A percentile compares a stretch with the other conserved stretches of the same genome.
These are phyloP conservation scores for Mellilla xanthometata DNA, from an alignment of 2,888 invertebrate species.

Conservation along the genomic window DNA sequence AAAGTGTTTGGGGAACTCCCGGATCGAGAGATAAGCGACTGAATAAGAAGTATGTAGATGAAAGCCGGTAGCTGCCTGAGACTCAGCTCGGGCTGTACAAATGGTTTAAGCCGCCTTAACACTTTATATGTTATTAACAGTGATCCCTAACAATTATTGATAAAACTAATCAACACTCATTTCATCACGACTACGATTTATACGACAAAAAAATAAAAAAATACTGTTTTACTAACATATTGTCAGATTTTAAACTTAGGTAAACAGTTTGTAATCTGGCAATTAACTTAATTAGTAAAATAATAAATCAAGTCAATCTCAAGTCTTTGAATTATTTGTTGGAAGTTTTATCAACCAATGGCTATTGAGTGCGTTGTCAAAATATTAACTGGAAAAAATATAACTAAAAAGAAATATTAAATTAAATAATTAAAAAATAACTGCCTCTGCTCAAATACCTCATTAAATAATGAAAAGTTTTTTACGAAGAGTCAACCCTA, in stretches of 20 bases:
- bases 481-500: conserved; percentile 34
- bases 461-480: conserved; percentile 49
- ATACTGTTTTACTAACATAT: too few species aligned
- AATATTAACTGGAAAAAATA: conserved; percentile 23
- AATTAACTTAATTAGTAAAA: too few species aligned
- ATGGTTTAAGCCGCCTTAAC: conserved; percentile 80
- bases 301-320: too few species aligned
- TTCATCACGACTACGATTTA: too few species aligned
- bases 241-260: too few species aligned
- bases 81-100: conserved; percentile 75
- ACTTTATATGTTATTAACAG: conserved; percentile 71
- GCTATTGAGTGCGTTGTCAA: conserved; percentile 30
- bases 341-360: conserved; percentile 39
- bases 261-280: too few species aligned
- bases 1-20: conserved; percentile 74
- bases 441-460: conserved; percentile 59
- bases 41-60: conserved; percentile 70
- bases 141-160: conserved; percentile 46
- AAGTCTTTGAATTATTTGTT: conserved; percentile 31
- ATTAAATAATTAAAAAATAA: conserved; percentile 31
- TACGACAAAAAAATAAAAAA: too few species aligned
- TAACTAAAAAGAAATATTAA: conserved; percentile 18
- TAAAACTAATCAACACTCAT: too few species aligned
- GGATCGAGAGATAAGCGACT: conserved; percentile 77
- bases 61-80: conserved; percentile 52